Evolutionary conservation across 2,797 vertebrate species (phyloP).

Genomic region (Yasuhikotakia modesta): DNA sequence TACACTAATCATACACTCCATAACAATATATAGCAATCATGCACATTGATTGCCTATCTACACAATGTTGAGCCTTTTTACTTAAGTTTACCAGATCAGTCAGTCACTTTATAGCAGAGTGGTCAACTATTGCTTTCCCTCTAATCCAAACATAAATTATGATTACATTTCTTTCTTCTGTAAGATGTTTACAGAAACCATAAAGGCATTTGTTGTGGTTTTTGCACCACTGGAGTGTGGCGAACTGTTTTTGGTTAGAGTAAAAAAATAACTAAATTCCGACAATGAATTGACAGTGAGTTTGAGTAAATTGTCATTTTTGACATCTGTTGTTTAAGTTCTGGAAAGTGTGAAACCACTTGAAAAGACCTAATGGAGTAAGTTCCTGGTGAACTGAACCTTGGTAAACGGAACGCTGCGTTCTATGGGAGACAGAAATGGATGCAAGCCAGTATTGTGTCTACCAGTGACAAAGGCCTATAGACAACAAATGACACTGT

Average conservation of each 20-base stretch:
- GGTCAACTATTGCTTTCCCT: constrained; percentile 22
- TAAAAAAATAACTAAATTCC: constrained; percentile 19
- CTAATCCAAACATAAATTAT: constrained; percentile 22
- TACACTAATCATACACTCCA: background rate
- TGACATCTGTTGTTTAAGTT: constrained; percentile 16
- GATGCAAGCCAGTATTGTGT: constrained; percentile 32
- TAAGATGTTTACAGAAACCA: constrained; percentile 56
- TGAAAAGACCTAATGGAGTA: constrained; percentile 4
- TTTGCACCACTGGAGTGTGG: constrained; percentile 40
- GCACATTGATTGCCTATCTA: background rate
- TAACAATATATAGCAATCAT: background rate
- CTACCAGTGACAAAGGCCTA: constrained; percentile 36
- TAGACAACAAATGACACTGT: constrained; percentile 39
- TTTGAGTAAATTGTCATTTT: constrained; percentile 36
- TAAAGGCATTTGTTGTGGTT: constrained; percentile 57
- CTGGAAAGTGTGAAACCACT: constrained; percentile 44
- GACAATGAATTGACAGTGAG: background rate
- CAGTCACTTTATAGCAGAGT: constrained; percentile 1
- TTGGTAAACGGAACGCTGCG: constrained; percentile 17
- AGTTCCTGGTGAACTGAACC: constrained; percentile 11
- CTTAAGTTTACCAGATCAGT: constrained; percentile 7
- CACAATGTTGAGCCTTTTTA: background rate
- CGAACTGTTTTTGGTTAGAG: constrained; percentile 43
- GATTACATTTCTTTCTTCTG: constrained; percentile 28
- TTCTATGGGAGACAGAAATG: constrained; percentile 16